phyloP scores from a whole-genome alignment of 2,113 vertebrate genomes.

The Rhabdomys dilectus region DNA sequence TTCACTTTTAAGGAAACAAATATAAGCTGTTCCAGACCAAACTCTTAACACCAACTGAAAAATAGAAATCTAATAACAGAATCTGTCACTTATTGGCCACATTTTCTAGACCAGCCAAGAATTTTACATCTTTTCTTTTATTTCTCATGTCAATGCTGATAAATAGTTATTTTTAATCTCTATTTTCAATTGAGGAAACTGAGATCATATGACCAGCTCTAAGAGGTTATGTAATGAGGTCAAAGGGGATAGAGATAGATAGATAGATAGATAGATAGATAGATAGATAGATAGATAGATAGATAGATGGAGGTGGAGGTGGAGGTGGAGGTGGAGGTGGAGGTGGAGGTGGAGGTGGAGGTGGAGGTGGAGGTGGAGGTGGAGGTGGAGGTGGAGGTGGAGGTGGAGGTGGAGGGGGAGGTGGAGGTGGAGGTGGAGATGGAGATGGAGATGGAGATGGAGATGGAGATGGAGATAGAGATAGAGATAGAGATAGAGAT shows the following conservation, averaged over 20 bases:
- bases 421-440: too few relatives aligned
- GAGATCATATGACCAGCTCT: not conserved
- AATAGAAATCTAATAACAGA: not conserved
- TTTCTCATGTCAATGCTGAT: not conserved
- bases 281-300: too few relatives aligned
- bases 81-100: not conserved
- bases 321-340: too few relatives aligned
- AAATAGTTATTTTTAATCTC: not conserved
- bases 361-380: too few relatives aligned
- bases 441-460: too few relatives aligned
- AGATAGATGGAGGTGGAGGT: too few relatives aligned
- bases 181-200: not conserved
- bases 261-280: too few relatives aligned
- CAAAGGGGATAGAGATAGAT: not conserved
- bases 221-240: not conserved
- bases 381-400: accelerated
- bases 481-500: too few relatives aligned
- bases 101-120: constrained; percentile 6
- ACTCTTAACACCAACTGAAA: not conserved
- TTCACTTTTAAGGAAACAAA: constrained; percentile 38
- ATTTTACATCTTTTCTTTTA: not conserved
- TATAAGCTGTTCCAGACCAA: constrained; percentile 31
- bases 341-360: too few relatives aligned
- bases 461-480: too few relatives aligned
- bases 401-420: too few relatives aligned